Base-by-base conservation (phyloP, 1,140 invertebrate species). In the Meloidogyne hapla region DNA sequence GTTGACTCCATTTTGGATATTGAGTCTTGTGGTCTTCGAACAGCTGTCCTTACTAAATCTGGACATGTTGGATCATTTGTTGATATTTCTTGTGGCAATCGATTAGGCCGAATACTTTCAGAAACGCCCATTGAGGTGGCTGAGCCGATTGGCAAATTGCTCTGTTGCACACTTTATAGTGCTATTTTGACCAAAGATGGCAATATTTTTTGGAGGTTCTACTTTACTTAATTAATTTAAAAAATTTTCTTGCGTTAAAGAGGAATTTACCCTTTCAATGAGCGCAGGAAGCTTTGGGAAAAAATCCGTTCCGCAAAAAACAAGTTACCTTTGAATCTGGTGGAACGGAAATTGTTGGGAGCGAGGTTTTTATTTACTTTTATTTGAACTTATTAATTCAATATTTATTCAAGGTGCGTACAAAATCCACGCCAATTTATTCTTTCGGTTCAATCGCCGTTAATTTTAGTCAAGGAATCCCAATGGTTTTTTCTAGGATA, bases 171-270 rank as follows among this genome's bases (percentile, higher is more conserved):
- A 23, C 88, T 98, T 61, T 98, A 95, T 87, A 72, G 95, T 2
- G 93, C 95, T 71, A 94, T 94, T 4, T 91, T 92, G 87, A 90
- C 96, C 38, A 94, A 96, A 83, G 93, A 91, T 88, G 94, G 94
- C 61, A 91, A 92, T 63, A 90, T 99, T 21, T 99, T 94, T 89
- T 99, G 96, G 96, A 98, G 96, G 95, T 94, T 89, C n/a, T n/a
- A n/a, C n/a, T 88, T 92, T 91, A 38, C 77, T 38, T 80, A 98
- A 95, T 94, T 94, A 89, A 88, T 92, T 91, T 23, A 26, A 77
- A 83, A 69, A 56, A 48, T 15, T 68, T 72, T n/a, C n/a, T 33
- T 21, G n/a, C n/a, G 10, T 77, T 84, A 75, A 77, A 94, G 93
- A 93, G 96, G 96, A 70, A 93, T 98, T 2, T 89, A 97, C 81